phyloP scores from a whole-genome alignment of 2,888 invertebrate genomes.

The Camponotus fellah region DNA sequence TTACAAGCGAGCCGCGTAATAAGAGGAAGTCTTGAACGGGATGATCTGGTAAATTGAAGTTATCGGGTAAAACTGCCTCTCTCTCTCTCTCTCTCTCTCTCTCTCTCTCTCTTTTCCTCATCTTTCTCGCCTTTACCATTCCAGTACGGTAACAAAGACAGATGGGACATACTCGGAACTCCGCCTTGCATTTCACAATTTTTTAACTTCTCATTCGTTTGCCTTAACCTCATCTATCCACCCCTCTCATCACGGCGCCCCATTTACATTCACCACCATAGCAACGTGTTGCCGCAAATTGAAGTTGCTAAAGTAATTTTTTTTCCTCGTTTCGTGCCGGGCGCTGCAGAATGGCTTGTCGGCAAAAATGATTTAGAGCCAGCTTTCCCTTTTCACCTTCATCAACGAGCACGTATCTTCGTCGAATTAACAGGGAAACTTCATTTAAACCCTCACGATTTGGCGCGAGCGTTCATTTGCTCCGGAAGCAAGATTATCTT shows the following conservation, averaged over 20 bases:
- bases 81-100: no score
- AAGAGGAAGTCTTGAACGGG: constrained; percentile 16
- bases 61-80: constrained; percentile 25
- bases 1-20: constrained; percentile 34
- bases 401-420: constrained; percentile 24
- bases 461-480: background rate
- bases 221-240: constrained; percentile 45
- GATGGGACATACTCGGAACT: constrained; percentile 26
- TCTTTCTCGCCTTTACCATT: constrained; percentile 26
- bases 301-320: constrained; percentile 52
- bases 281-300: constrained; percentile 53
- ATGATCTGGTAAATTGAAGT: constrained; percentile 50
- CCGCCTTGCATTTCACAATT: constrained; percentile 43
- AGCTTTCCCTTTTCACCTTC: constrained; percentile 45
- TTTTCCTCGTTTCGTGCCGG: constrained; percentile 23
- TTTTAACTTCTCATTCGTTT: constrained; percentile 55
- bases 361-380: constrained; percentile 48
- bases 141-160: constrained; percentile 42
- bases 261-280: constrained; percentile 35
- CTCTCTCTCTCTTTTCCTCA: background rate
- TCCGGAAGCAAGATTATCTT: background rate
- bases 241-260: constrained; percentile 27
- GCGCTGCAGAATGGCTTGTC: constrained; percentile 36
- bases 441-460: constrained; percentile 1
- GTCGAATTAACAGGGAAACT: constrained; percentile 24